Evolutionary conservation across 2,888 invertebrate species (phyloP).

Genomic region (Norana najaformis): DNA sequence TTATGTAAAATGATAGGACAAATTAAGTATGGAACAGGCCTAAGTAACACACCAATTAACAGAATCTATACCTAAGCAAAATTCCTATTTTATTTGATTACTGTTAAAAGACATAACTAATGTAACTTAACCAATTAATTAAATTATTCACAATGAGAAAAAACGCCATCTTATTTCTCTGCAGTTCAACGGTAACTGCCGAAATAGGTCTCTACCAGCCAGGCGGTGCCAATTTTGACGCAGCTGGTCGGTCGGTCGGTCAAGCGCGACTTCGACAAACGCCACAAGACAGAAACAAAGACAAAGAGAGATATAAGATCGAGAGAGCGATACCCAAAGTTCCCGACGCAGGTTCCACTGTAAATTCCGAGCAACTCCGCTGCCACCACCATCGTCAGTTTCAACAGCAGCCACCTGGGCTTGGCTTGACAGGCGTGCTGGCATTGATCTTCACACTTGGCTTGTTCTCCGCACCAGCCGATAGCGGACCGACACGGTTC

Average conservation of each 20-base stretch:
- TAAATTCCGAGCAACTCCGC: conserved; percentile 3
- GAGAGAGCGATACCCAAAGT: conserved; percentile 13
- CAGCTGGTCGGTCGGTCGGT: neutral
- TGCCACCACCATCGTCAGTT: neutral
- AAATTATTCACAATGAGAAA: neutral
- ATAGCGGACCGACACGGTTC: conserved; percentile 92
- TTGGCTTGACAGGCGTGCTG: conserved; percentile 84
- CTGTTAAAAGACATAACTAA: neutral
- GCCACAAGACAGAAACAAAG: conserved; percentile 13
- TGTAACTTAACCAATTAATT: neutral
- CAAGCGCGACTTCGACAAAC: neutral
- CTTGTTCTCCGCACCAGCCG: conserved; percentile 72
- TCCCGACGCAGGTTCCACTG: conserved; percentile 13
- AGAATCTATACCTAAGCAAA: conserved; percentile 13
- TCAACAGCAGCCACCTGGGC: conserved; percentile 93
- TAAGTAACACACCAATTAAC: neutral
- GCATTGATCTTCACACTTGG: conserved; percentile 84
- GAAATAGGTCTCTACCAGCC: neutral
- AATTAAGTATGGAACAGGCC: no score
- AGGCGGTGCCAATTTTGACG: neutral
- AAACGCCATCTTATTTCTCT: conserved; percentile 5
- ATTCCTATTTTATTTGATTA: conserved; percentile 7
- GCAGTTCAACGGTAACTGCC: conserved; percentile 6
- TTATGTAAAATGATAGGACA: neutral
- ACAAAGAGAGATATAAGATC: conserved; percentile 10